phyloP scores from a whole-genome alignment of 2,888 invertebrate species.

The Napeogenes sylphis region DNA sequence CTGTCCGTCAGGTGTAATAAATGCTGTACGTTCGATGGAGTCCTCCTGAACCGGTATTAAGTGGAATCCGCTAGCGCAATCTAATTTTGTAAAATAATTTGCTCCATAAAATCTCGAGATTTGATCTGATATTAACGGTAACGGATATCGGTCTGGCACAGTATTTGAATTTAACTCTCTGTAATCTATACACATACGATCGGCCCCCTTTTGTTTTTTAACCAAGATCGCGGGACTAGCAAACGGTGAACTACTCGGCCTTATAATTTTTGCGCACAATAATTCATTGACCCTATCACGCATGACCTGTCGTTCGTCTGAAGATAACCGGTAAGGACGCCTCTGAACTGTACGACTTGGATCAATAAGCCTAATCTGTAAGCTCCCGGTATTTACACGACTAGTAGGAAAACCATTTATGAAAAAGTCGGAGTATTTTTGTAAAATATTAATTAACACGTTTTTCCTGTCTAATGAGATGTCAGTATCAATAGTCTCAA shows the following conservation, averaged over 20 bases:
- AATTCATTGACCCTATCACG: not conserved
- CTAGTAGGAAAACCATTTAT: conserved; percentile 8
- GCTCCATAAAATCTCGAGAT: conserved; percentile 3
- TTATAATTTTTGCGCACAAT: not conserved
- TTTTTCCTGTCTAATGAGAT: conserved; percentile 3
- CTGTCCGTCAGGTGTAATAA: conserved; percentile 1
- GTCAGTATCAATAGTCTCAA: no score
- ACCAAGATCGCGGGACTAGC: conserved; percentile 21
- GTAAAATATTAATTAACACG: not conserved
- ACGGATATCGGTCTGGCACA: conserved; percentile 22
- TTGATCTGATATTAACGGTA: conserved; percentile 25
- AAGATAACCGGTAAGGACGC: no score
- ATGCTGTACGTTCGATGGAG: no score
- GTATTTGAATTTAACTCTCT: conserved; percentile 26
- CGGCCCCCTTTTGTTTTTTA: conserved; percentile 14
- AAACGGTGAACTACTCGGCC: not conserved
- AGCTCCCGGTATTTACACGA: conserved; percentile 12
- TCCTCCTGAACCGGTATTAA: no score
- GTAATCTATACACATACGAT: conserved; percentile 25
- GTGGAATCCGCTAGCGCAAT: no score
- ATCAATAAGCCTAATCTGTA: not conserved
- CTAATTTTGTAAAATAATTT: no score
- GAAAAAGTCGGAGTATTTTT: conserved; percentile 5
- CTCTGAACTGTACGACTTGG: no score
- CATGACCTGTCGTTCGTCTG: not conserved